Evolutionary conservation across 2,113 vertebrate genomes (phyloP), one percentile per base, ranked within the genome.

Genomic region (Acrocephalus kingi): DNA sequence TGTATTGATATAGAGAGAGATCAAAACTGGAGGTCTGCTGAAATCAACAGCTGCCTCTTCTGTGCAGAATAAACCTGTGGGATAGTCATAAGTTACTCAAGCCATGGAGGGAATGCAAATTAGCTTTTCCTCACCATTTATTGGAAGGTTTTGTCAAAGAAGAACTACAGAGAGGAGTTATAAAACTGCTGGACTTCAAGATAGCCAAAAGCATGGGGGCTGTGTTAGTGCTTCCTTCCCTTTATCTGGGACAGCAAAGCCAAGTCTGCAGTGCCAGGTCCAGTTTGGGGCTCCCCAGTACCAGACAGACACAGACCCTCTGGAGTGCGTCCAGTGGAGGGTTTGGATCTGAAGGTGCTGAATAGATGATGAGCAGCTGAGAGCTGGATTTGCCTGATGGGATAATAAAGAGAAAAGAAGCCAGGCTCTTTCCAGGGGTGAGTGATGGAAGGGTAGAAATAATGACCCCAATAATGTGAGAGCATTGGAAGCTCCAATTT

Each of bases 211-310:
- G 19, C 15, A 25, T 15, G 17, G 3, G 25, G 30, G 7, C 23
- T 73, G 25, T 11, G 20, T 56, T 11, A 52, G 15, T 28, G 14
- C 14, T 43, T 41, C 15, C 25, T 43, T 5, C 37, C 46, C 30
- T 61, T 35, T n/a, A 0, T 20, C 13, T 51, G 45, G 66, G 19
- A 7, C 2, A 5, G 28, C 4, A 13, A 27, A 48, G n/a, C 78
- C 54, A 12, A 15, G 11, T 2, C 19, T 19, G 24, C 7, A 61
- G 45, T 13, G 45, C 2, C 55, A 12, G 0, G 0, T 5, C 3
- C 46, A 35, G 31, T 4, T 2, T 35, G 33, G 31, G 48, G 46
- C 16, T 83, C 31, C 67, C 15, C 56, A 43, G 66, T 5, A 4
- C 30, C 64, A 41, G 35, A 8, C 10, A 35, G 64, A 11, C 24